These are phyloP conservation scores for Melipona quadrifasciata DNA, from an alignment of 1,140 invertebrate species.

Conservation along the genomic window DNA sequence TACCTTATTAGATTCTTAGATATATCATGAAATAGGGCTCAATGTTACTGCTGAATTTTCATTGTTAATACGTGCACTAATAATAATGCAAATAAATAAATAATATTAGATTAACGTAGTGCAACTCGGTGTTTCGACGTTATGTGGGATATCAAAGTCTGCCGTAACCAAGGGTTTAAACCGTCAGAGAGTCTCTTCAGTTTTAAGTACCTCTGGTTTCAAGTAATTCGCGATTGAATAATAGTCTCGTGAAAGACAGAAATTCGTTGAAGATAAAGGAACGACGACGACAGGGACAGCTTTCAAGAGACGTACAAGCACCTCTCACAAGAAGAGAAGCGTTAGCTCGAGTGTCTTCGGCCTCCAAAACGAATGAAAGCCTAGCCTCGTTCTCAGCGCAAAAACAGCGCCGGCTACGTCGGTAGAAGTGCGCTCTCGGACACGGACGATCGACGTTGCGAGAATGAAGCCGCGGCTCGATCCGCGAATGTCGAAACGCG, in stretches of 20 bases:
- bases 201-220: background rate
- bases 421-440: background rate
- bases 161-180: too few species aligned
- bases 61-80: too few species aligned
- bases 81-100: too few species aligned
- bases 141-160: too few species aligned
- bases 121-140: too few species aligned
- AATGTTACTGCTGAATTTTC: too few species aligned
- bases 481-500: conserved; percentile 18
- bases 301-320: background rate
- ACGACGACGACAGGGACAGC: background rate
- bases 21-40: too few species aligned
- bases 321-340: background rate
- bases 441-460: background rate
- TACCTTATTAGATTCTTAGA: too few species aligned
- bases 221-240: background rate
- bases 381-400: background rate
- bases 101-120: too few species aligned
- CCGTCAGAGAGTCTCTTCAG: background rate
- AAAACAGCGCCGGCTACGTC: background rate
- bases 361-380: background rate
- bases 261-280: background rate
- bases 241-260: background rate
- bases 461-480: conserved; percentile 1
- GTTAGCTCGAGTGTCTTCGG: background rate